Evolutionary conservation across 2,113 vertebrate genomes (phyloP).

Genomic region (Turdus rufiventris): DNA sequence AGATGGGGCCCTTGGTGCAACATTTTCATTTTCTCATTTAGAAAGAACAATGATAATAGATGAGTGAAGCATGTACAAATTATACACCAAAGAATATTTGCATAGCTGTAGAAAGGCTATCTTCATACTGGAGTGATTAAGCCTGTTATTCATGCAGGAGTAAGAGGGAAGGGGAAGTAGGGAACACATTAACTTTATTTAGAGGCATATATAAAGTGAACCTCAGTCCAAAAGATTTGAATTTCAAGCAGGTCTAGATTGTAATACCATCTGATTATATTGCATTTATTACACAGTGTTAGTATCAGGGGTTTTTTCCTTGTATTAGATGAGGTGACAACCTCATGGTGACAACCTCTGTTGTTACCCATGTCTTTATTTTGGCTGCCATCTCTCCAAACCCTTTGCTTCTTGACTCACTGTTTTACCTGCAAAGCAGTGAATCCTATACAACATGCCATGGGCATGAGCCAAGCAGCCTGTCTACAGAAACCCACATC

Average conservation of each 20-base stretch:
- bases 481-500: neutral
- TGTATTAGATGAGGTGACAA: neutral
- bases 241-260: neutral
- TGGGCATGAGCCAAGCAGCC: rapidly evolving
- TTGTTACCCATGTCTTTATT: neutral
- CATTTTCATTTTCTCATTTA: slow-evolving; percentile 85
- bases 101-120: slow-evolving; percentile 51
- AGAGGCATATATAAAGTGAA: neutral
- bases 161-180: neutral
- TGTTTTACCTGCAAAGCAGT: neutral
- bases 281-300: neutral
- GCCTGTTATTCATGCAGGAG: slow-evolving; percentile 49
- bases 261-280: neutral
- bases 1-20: slow-evolving; percentile 58
- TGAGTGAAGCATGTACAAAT: slow-evolving; percentile 69
- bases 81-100: slow-evolving; percentile 63
- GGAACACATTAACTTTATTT: neutral
- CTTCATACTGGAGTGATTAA: slow-evolving; percentile 55
- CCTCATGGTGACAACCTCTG: neutral
- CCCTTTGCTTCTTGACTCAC: neutral
- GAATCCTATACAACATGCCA: neutral
- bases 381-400: neutral
- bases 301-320: neutral
- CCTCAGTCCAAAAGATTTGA: neutral
- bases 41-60: slow-evolving; percentile 77